Base-by-base conservation (phyloP, 2,797 vertebrate genomes). In the Salmo trutta region DNA sequence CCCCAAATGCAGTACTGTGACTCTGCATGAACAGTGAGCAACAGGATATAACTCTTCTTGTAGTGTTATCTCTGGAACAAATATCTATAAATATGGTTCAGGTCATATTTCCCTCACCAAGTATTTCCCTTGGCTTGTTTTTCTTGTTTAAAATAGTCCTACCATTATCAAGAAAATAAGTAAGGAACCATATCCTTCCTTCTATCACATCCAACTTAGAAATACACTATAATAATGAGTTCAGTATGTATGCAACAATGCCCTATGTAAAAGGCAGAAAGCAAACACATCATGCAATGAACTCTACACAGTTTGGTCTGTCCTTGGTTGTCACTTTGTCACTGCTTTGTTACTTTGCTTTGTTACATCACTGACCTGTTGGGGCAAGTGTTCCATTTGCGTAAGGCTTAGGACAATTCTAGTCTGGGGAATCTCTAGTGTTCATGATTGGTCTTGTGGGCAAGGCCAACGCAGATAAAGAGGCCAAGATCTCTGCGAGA, bases 51-150 rank as follows among this genome's bases (percentile, higher is more conserved):
- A 74, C 29, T 66, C 29, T 54, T 51, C 24, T 41, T 53, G 12
- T 76, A 77, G 79, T 77, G 71, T 65, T 62, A 77, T 15, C 69
- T 76, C 19, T 80, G 64, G 80, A 81, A 85, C 79, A 75, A 79
- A 70, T 77, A 76, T 64, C 77, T 87, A 83, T 84, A 81, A 78
- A 83, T 81, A 85, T 66, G 29, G 29, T 31, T 66, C 79, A 76
- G 80, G 76, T 85, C 74, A 56, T 62, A 82, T 36, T 79, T 68
- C 76, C 75, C 74, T 77, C 74, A 59, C 70, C 68, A 17, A 74
- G 78, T 78, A 71, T 81, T 77, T 83, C 81, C 78, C 79, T 47
- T 67, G 75, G 74, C 69, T 81, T 85, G 83, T 82, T 81, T 84
- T 64, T 73, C 75, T 82, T 62, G 31, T n/a, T 33, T n/a, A 73